Percentiles rank a stretch among this genome's conserved stretches.
These are phyloP conservation scores for Pseudomyrmex flavicornis DNA, from an alignment of 1,140 invertebrate species.

Conservation along the genomic window DNA sequence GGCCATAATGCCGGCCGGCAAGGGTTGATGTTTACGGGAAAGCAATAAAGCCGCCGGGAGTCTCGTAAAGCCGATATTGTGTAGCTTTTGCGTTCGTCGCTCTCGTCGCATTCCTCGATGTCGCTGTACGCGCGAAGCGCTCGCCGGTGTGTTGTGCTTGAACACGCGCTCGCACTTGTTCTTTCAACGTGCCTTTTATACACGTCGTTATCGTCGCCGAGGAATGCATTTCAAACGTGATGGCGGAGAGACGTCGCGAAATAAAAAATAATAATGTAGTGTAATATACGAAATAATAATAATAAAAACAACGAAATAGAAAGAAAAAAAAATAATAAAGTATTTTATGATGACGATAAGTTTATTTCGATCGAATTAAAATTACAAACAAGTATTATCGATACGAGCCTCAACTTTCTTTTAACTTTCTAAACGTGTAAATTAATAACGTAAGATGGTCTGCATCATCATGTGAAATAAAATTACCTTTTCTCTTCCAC, in stretches of 20 bases:
- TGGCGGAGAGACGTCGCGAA: background rate
- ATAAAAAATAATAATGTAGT: slow-evolving; percentile 11
- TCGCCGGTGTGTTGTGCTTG: background rate
- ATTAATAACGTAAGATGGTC: too few species aligned
- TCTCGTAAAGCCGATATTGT: slow-evolving; percentile 66
- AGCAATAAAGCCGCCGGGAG: slow-evolving; percentile 61
- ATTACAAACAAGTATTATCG: too few species aligned
- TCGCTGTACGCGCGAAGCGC: slow-evolving; percentile 20
- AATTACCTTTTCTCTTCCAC: too few species aligned
- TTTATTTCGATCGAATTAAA: too few species aligned
- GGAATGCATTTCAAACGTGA: slow-evolving; percentile 18
- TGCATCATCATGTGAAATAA: too few species aligned
- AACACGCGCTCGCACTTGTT: slow-evolving; percentile 23
- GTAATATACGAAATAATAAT: background rate
- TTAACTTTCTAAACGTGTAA: background rate
- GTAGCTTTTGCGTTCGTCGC: slow-evolving; percentile 30
- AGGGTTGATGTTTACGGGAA: slow-evolving; percentile 64
- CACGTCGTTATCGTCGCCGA: slow-evolving; percentile 10
- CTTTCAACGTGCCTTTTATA: slow-evolving; percentile 30
- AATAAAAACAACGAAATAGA: background rate
- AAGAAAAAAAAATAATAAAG: background rate
- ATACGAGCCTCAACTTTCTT: background rate
- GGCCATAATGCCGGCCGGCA: slow-evolving; percentile 28
- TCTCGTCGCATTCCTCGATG: slow-evolving; percentile 43
- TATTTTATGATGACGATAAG: too few species aligned